Percentiles rank a stretch among this genome's conserved stretches.
These are phyloP conservation scores for Dicranocentrus wangi DNA, from an alignment of 2,888 invertebrate species.

Conservation along the genomic window DNA sequence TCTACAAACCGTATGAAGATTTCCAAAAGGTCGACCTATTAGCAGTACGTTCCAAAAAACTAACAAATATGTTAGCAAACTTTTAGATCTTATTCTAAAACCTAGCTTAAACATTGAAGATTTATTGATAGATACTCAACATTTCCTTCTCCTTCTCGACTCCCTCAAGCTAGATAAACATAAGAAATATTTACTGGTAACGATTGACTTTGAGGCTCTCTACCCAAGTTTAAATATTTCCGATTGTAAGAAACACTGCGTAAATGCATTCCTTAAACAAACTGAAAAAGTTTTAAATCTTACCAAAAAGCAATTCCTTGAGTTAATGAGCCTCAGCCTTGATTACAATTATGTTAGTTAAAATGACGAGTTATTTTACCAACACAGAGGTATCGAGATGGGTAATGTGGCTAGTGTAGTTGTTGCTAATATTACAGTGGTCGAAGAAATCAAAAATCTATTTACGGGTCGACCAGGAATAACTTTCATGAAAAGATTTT, in stretches of 20 bases:
- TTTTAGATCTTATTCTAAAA: slow-evolving; percentile 15
- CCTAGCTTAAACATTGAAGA: neutral
- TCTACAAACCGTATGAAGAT: slow-evolving; percentile 12
- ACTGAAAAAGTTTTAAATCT: no score
- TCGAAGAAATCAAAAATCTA: no score
- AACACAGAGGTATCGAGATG: slow-evolving; percentile 46
- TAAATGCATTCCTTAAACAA: no score
- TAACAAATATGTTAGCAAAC: slow-evolving; percentile 16
- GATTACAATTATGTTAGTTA: slow-evolving; percentile 13
- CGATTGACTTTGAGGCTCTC: slow-evolving; percentile 6
- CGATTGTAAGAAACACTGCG: slow-evolving; percentile 21
- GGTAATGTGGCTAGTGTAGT: slow-evolving; percentile 22
- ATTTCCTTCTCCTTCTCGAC: slow-evolving; percentile 4
- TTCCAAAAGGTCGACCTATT: slow-evolving; percentile 28
- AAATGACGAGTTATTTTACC: slow-evolving; percentile 6
- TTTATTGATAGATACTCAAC: slow-evolving; percentile 9
- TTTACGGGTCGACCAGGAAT: no score
- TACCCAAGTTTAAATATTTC: neutral
- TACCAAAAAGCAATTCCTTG: no score
- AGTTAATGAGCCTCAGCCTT: neutral
- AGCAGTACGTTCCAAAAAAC: slow-evolving; percentile 1
- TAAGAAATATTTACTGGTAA: neutral
- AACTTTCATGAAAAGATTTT: slow-evolving; percentile 13
- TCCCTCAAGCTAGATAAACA: neutral
- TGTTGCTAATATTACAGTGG: slow-evolving; percentile 27